Percentiles rank a stretch among this genome's conserved stretches.
phyloP scores from a whole-genome alignment of 2,888 invertebrate genomes.

The Eristalis arbustorum region DNA sequence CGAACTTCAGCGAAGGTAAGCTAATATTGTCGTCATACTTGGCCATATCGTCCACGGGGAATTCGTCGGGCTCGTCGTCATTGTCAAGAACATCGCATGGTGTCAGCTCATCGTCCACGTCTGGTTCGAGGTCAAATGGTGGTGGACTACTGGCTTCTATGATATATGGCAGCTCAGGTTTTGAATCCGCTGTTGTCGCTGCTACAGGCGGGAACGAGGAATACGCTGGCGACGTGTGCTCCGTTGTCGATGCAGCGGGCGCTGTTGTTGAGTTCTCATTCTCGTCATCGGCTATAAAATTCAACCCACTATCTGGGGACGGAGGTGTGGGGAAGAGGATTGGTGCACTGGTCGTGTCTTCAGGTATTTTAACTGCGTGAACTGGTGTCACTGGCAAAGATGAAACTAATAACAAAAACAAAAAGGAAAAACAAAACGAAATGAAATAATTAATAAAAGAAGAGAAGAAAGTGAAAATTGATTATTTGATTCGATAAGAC shows the following conservation, averaged over 20 bases:
- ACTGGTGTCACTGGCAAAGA: conserved; percentile 65
- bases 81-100: conserved; percentile 53
- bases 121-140: conserved; percentile 56
- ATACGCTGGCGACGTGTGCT: not conserved
- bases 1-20: conserved; percentile 77
- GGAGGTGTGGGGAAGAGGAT: conserved; percentile 14
- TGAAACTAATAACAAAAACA: conserved; percentile 41
- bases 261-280: not conserved
- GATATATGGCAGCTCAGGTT: conserved; percentile 45
- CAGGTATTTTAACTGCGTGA: conserved; percentile 42
- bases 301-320: conserved; percentile 12
- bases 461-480: not conserved
- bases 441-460: not conserved
- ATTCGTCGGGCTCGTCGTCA: conserved; percentile 59
- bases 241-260: not conserved
- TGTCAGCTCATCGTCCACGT: conserved; percentile 45
- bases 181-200: conserved; percentile 28
- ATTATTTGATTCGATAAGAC: not conserved
- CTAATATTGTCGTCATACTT: conserved; percentile 72
- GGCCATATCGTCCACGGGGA: conserved; percentile 60
- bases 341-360: not conserved
- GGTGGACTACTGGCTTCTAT: conserved; percentile 67
- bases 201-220: conserved; percentile 30
- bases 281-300: conserved; percentile 22
- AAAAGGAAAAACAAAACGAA: not conserved